Evolutionary conservation across 2,797 vertebrate genomes (phyloP).

Genomic region (Macropodus opercularis): DNA sequence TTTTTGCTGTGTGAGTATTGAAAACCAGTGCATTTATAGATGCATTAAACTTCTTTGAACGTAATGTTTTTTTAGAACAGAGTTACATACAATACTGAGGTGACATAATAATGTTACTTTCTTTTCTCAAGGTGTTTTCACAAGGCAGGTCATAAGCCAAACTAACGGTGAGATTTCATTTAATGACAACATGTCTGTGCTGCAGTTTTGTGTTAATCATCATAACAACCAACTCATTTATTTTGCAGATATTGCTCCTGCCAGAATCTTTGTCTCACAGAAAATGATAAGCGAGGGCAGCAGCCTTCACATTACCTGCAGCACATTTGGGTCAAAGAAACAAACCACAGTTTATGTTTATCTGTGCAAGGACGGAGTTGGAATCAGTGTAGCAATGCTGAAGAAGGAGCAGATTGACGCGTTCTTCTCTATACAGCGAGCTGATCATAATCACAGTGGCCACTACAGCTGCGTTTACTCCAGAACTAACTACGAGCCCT

Average conservation of each 20-base stretch:
- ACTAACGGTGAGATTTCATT: constrained; percentile 14
- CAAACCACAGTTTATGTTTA: not conserved
- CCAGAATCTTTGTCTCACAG: constrained; percentile 37
- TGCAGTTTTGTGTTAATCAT: not conserved
- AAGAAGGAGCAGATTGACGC: not conserved
- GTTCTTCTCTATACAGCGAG: not conserved
- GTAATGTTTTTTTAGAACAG: not conserved
- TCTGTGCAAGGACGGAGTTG: constrained; percentile 32
- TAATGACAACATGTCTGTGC: not conserved
- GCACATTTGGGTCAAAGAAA: constrained; percentile 30
- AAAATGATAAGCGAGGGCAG: constrained; percentile 34
- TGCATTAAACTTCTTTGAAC: no score
- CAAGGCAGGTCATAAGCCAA: constrained; percentile 8
- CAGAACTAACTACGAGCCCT: fast-evolving
- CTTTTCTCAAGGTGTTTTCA: constrained; percentile 23
- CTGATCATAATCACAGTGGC: constrained; percentile 19
- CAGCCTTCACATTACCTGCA: constrained; percentile 53
- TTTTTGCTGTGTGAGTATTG: constrained; percentile 53
- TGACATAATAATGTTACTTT: fast-evolving
- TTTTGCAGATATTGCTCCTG: constrained; percentile 29
- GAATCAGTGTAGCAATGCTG: fast-evolving
- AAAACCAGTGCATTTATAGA: not conserved
- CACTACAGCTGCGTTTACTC: constrained; percentile 59
- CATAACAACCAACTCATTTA: not conserved
- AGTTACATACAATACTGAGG: not conserved